Base-by-base conservation (phyloP, 2,888 invertebrate species). In the Cremastinae sp. region DNA sequence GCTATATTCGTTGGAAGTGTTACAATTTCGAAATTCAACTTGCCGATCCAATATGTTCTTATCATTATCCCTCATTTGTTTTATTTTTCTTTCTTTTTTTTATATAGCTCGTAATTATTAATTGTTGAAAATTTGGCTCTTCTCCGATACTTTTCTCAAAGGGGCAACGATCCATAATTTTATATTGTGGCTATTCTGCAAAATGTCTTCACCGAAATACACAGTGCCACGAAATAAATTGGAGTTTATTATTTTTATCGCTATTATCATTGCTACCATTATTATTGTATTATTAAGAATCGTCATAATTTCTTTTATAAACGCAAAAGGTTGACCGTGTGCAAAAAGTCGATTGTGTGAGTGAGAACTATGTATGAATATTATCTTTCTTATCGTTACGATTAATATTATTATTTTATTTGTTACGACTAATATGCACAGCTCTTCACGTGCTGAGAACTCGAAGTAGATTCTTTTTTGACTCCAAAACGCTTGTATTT, bases 181-280 rank as follows among this genome's bases (percentile, higher is more conserved):
- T 80, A 80, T 68, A 80, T 77, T 79, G 71, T 72, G 79, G 82
- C 83, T 83, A 80, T 87, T 88, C 85, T 84, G 83, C 85, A 84
- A 85, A 86, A 84, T 82, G 86, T 86, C 86, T 81, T 79, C 78
- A 68, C 18, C 28, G 34, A 8, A 54, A 45, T 34, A 65, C 12
- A 41, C 59, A 20, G 41, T 61, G 73, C 54, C 69, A 72, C 65
- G 22, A 54, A 12, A 18, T 70, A 74, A 74, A 68, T 78, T 68
- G 75, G 76, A 83, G 83, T 83, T 83, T 83, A n/a, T 82, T 84
- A 75, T 72, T 64, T 62, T 68, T 53, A 56, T 41, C 53, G 66
- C 61, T 66, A 66, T 54, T 28, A 28, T 28, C 28, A 5, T 5
- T 28, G 5, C 5, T 49, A 61, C 16, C 16, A 62, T 47, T 62